Conservation (phyloP, 2,797 vertebrate species). For the Aeoliscus strigatus region DNA sequence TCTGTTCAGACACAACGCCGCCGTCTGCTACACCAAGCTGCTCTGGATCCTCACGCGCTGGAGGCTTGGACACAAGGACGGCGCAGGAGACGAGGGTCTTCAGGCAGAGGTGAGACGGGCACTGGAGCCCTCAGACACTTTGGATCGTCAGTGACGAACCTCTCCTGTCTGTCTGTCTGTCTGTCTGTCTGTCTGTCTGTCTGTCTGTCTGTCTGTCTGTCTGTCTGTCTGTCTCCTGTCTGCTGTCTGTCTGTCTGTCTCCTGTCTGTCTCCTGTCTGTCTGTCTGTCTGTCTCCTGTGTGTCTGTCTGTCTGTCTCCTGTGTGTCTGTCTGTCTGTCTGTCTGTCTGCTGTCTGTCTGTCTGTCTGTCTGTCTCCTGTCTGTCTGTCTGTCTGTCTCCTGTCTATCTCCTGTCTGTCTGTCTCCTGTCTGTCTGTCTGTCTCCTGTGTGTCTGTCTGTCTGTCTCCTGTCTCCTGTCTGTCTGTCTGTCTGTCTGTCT, state of each 20-base stretch:
- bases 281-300: constrained; percentile 1
- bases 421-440: constrained; percentile 4
- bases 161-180: no score
- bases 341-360: no score
- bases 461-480: not conserved
- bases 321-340: not conserved
- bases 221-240: not conserved
- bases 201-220: not conserved
- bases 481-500: not conserved
- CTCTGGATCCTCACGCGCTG: constrained; percentile 90
- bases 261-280: no score
- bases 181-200: not conserved
- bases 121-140: no score
- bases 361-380: not conserved
- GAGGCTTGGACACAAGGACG: constrained; percentile 79
- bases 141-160: no score
- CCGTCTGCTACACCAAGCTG: constrained; percentile 91
- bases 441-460: no score
- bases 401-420: no score
- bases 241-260: not conserved
- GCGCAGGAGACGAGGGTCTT: constrained; percentile 67
- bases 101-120: constrained; percentile 74
- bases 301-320: no score
- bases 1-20: constrained; percentile 86
- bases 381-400: not conserved